phyloP scores from a whole-genome alignment of 2,888 invertebrate genomes.

The Pammene aurita region DNA sequence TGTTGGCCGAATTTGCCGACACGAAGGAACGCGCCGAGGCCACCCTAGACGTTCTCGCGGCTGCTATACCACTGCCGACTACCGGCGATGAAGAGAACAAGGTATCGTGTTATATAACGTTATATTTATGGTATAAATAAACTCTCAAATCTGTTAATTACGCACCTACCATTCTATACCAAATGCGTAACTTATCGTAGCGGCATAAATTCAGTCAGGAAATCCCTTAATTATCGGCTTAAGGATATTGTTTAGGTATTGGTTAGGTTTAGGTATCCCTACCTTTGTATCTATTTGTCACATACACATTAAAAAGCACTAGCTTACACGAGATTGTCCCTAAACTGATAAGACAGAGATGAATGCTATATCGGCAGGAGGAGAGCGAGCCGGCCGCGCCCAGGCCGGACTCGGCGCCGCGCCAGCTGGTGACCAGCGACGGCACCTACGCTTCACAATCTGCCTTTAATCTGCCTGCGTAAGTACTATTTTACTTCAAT shows the following conservation, averaged over 20 bases:
- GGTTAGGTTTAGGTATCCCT: no score
- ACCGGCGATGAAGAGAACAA: constrained; percentile 41
- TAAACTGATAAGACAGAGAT: background rate
- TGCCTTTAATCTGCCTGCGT: constrained; percentile 93
- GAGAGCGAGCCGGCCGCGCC: constrained; percentile 49
- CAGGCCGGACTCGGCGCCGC: constrained; percentile 66
- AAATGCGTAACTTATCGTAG: no score
- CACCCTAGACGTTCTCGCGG: constrained; percentile 88
- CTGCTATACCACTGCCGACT: constrained; percentile 55
- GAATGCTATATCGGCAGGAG: constrained; percentile 45
- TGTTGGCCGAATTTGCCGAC: constrained; percentile 97
- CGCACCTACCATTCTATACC: no score
- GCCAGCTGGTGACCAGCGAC: constrained; percentile 97
- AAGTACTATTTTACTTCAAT: constrained; percentile 62
- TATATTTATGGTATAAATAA: no score
- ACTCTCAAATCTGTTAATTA: no score
- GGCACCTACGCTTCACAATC: constrained; percentile 99
- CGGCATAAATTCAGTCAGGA: no score
- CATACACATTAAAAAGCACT: no score
- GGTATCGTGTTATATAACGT: constrained; percentile 41
- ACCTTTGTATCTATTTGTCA: no score
- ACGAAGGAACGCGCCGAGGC: constrained; percentile 89
- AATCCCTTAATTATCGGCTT: no score
- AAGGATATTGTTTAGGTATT: no score
- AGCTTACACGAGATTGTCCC: no score